A percentile compares a stretch with the other conserved stretches of the same genome.
phyloP scores from a whole-genome alignment of 37 sponge, comb jelly and placozoan genomes.

The Theonella swinhoei region DNA sequence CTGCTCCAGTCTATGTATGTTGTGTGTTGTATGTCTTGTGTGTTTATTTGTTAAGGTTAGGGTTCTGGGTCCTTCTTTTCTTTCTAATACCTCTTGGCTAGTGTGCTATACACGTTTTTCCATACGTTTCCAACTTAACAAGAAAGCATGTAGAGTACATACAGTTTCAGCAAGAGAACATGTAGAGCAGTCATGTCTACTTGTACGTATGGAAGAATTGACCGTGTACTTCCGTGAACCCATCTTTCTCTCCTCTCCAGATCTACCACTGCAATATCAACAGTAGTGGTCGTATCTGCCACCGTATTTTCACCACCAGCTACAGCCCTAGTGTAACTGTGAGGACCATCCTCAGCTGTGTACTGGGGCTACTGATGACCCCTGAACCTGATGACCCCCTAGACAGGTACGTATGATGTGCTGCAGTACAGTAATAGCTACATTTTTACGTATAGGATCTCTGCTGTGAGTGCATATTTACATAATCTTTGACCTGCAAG shows the following conservation, averaged over 20 bases:
- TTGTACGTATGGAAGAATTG: too few relatives aligned
- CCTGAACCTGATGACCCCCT: slow-evolving; percentile 54
- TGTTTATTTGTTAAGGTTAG: too few relatives aligned
- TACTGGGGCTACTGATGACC: slow-evolving; percentile 32
- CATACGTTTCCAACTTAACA: too few relatives aligned
- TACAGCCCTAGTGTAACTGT: slow-evolving; percentile 13
- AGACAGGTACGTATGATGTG: slow-evolving; percentile 33
- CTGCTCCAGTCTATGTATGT: too few relatives aligned
- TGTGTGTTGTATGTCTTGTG: too few relatives aligned
- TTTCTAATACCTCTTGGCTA: too few relatives aligned
- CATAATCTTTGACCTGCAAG: too few relatives aligned
- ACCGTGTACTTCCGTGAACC: neutral
- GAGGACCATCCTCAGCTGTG: slow-evolving; percentile 15
- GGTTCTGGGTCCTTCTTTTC: too few relatives aligned
- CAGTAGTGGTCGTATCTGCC: slow-evolving; percentile 31
- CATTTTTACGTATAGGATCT: neutral
- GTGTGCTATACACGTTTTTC: too few relatives aligned
- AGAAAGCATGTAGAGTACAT: too few relatives aligned
- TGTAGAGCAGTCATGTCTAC: too few relatives aligned
- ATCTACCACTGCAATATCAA: slow-evolving; percentile 58
- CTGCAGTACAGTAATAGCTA: neutral
- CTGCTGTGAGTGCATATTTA: neutral
- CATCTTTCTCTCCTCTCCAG: neutral
- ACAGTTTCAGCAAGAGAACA: too few relatives aligned
- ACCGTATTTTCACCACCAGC: slow-evolving; percentile 15